Percentiles rank a stretch among this genome's conserved stretches.
phyloP scores from a whole-genome alignment of 2,113 vertebrate genomes.

The Charadrius vociferus region DNA sequence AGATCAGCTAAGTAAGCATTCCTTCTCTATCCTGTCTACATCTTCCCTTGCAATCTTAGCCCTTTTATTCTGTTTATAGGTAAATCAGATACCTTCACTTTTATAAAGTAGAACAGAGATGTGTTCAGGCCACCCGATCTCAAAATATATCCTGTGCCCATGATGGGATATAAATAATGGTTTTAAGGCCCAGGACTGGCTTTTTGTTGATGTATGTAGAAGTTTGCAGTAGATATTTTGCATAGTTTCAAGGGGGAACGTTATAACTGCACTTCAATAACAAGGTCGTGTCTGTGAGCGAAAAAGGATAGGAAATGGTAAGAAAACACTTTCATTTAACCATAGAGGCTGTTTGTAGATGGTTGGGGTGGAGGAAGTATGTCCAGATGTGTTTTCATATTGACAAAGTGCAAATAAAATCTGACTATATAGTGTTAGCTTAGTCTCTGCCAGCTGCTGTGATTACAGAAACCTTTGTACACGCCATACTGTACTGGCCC shows the following conservation, averaged over 20 bases:
- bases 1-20: neutral
- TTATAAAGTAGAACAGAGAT: neutral
- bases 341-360: neutral
- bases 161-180: neutral
- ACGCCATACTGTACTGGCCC: fast-evolving
- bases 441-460: neutral
- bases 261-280: neutral
- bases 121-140: neutral
- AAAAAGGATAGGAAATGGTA: neutral
- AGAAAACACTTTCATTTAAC: neutral
- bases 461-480: neutral
- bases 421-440: neutral
- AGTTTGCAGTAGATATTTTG: neutral
- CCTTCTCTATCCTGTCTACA: neutral
- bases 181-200: neutral
- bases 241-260: neutral
- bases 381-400: neutral
- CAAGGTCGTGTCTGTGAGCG: fast-evolving
- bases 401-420: neutral
- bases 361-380: neutral
- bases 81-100: neutral
- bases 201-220: neutral
- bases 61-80: neutral
- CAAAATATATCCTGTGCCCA: neutral
- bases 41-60: neutral